Conservation (phyloP, 2,113 vertebrate species). For the Paradoxurus hermaphroditus region DNA sequence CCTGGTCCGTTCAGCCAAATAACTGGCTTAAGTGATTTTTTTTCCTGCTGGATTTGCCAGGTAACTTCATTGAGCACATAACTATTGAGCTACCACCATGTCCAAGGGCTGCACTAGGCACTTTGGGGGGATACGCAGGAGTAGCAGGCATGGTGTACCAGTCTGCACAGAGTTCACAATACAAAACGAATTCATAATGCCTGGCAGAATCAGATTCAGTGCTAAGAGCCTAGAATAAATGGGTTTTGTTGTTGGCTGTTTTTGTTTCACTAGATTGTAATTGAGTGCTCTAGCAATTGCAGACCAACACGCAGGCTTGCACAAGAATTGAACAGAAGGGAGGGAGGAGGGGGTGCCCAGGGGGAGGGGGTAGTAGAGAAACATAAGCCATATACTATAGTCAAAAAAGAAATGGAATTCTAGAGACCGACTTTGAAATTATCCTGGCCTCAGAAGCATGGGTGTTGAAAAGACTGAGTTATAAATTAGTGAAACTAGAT, state of each 20-base stretch:
- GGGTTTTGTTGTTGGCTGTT: background rate
- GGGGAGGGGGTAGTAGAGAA: background rate
- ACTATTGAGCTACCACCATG: background rate
- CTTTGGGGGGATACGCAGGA: background rate
- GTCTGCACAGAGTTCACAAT: background rate
- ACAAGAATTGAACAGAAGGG: background rate
- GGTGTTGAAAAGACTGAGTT: background rate
- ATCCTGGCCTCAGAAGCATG: background rate
- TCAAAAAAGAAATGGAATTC: background rate
- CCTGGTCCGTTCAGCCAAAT: constrained; percentile 61
- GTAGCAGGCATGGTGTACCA: background rate
- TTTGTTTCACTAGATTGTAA: background rate
- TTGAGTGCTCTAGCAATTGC: background rate
- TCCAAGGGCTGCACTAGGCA: background rate
- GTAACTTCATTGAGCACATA: background rate
- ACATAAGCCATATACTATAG: background rate
- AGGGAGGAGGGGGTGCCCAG: background rate
- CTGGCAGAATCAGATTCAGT: background rate
- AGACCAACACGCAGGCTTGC: background rate
- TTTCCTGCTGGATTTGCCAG: constrained; percentile 42
- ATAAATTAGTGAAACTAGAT: background rate
- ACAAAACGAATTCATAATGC: background rate
- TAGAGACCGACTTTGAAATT: background rate
- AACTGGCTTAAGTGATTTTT: constrained; percentile 56
- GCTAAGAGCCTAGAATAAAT: background rate